These are phyloP conservation scores for Psilopsiagon aymara DNA, from an alignment of 2,113 vertebrate genomes.

Conservation along the genomic window DNA sequence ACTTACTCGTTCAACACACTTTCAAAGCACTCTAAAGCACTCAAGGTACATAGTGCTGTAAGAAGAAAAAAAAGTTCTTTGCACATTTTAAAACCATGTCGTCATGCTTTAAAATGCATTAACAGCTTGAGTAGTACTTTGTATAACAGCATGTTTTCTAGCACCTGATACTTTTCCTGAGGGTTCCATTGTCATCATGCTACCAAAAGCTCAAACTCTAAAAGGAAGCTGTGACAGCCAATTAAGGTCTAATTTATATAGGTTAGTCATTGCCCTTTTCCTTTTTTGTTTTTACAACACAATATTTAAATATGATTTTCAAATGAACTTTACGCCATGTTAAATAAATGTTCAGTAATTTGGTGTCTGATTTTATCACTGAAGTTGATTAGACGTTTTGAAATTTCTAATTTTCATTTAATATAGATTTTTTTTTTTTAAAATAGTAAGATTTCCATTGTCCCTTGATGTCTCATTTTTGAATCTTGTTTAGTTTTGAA, in stretches of 20 bases:
- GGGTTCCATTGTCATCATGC: neutral
- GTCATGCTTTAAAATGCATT: neutral
- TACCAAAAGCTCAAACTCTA: neutral
- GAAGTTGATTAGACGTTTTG: neutral
- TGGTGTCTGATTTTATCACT: neutral
- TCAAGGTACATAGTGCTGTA: neutral
- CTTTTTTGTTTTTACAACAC: neutral
- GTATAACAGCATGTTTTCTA: neutral
- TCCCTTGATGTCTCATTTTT: neutral
- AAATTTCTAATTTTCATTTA: neutral
- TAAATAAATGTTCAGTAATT: neutral
- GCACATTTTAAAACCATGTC: neutral
- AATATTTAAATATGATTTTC: neutral
- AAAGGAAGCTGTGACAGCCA: neutral
- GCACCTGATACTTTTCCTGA: neutral
- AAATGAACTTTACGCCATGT: neutral
- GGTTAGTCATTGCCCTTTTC: neutral
- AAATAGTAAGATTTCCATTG: neutral
- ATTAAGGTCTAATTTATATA: neutral
- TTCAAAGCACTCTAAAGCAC: neutral
- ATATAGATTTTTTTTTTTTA: neutral
- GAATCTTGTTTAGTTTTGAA: neutral
- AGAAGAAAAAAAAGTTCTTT: neutral
- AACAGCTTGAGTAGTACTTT: neutral
- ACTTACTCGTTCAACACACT: neutral